Evolutionary conservation across 2,888 invertebrate species (phyloP), one percentile per base, ranked within the genome.

Genomic region (Metacarcinus magister): DNA sequence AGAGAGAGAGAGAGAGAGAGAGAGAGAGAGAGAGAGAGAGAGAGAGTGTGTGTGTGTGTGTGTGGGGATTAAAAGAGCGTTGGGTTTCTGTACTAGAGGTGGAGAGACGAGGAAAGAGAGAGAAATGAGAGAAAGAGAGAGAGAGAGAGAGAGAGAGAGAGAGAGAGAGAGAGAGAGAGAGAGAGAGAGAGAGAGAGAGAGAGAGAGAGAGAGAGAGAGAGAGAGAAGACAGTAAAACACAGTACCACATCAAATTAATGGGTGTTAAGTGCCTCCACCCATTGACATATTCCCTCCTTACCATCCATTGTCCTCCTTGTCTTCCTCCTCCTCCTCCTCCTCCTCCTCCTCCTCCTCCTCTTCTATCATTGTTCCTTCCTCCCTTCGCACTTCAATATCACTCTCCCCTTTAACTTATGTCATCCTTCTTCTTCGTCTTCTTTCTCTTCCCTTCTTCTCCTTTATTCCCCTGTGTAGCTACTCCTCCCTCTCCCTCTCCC

Each of bases 201-300:
- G 82, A 67, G 67, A 48, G 67, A 67, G 67, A 67, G 67, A 67
- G 23, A 23, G 67, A 67, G 67, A 23, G 67, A 67, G 23, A 23
- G 67, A 67, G 67, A 67, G 82, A 32, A 32, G 13, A 32, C 8
- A 32, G 7, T 28, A 8, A 82, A 32, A 28, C 75, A 67, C 67
- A 67, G 67, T 8, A 67, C 67, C 10, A 16, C 19, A 16, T 54
- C 54, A 5, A 82, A 10, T 28, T 82, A 32, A 82, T 32, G 32
- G 82, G 3, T 82, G 82, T 32, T 82, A 32, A 82, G 82, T 32
- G 82, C 4, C 32, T 82, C 10, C 10, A n/a, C 32, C 8, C 13
- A 32, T 82, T 82, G 82, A 82, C 32, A 82, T 32, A 82, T 82
- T 82, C 19, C 8, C 82, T 82, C 82, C 32, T 82, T 82, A 82